Evolutionary conservation across 1,140 invertebrate species (phyloP), one percentile per base, ranked within the genome.

Genomic region (Paraescarpia echinospica): DNA sequence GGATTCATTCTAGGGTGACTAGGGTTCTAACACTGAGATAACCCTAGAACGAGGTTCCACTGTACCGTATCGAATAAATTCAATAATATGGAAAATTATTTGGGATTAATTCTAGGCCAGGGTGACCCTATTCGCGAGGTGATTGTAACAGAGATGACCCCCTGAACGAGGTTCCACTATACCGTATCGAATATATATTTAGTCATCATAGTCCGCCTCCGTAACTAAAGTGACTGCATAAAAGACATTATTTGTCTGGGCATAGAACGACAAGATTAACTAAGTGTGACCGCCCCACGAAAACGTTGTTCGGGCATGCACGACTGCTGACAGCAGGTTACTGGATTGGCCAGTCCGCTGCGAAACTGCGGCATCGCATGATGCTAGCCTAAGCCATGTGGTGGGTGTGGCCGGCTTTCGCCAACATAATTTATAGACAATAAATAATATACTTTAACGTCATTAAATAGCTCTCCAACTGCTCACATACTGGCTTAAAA

Each of bases 401-500:
- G 59, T 77, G 59, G 59, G 59, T 77, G 59, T 77, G 59, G 59
- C 59, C 59, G 59, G 59, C 59, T 77, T 51, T 77, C 59, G 59
- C 59, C 59, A 77, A 77, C 59, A 77, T 31, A 77, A 77, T 77
- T 77, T 77, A 77, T 77, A 22, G 59, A 77, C 59, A 77, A 27
- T 77, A 77, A 77, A 77, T 77, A 77, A 27, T 77, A 77, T 27
- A 77, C 59, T 77, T 1, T 77, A 6, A 27, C 59, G 12, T 22
- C 22, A 77, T 14, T 27, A 77, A 77, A 77, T 77, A 77, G 27
- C 59, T 31, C 41, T 31, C 59, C 59, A 77, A 77, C 59, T 77
- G 59, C 4, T 77, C 18, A 31, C 59, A 77, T 4, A 18, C 22
- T 77, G 59, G 22, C 27, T 77, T 77, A 77, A 31, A 18, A 77